Evolutionary conservation across 2,797 vertebrate species (phyloP).

Genomic region (Cynopterus sphinx): DNA sequence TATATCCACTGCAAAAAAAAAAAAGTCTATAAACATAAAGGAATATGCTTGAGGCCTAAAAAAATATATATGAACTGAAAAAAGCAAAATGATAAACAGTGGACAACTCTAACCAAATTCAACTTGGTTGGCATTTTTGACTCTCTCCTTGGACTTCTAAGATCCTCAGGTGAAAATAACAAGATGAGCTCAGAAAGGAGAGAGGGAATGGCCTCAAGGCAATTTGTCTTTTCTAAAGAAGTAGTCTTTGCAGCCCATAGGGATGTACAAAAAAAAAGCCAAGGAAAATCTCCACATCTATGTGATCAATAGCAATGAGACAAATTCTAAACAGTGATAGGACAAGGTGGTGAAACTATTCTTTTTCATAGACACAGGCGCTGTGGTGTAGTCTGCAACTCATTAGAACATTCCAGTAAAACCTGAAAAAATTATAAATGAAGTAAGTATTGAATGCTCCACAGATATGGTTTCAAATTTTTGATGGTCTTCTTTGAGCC

Average conservation of each 20-base stretch:
- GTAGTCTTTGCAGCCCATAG: background rate
- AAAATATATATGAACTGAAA: background rate
- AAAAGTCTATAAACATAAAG: conserved; percentile 25
- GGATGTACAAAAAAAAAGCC: background rate
- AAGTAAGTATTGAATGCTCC: conserved; percentile 16
- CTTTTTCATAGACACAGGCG: background rate
- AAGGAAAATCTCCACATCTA: conserved; percentile 29
- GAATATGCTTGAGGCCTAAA: background rate
- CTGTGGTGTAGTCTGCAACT: conserved; percentile 11
- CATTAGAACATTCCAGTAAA: conserved; percentile 23
- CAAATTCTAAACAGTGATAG: conserved; percentile 50
- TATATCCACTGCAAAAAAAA: background rate
- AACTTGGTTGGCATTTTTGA: background rate
- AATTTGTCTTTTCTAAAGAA: conserved; percentile 33
- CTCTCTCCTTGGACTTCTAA: background rate
- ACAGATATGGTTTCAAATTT: conserved; percentile 36
- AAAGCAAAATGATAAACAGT: background rate
- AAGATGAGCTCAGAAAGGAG: conserved; percentile 42
- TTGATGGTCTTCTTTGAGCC: conserved; percentile 11
- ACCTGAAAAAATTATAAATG: conserved; percentile 24
- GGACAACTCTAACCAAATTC: background rate
- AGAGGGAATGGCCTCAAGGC: background rate
- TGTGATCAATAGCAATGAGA: background rate
- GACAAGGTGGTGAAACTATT: conserved; percentile 39
- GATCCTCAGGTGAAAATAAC: conserved; percentile 36